These are phyloP conservation scores for Nomada ruficornis DNA, from an alignment of 2,888 invertebrate species.

Conservation along the genomic window DNA sequence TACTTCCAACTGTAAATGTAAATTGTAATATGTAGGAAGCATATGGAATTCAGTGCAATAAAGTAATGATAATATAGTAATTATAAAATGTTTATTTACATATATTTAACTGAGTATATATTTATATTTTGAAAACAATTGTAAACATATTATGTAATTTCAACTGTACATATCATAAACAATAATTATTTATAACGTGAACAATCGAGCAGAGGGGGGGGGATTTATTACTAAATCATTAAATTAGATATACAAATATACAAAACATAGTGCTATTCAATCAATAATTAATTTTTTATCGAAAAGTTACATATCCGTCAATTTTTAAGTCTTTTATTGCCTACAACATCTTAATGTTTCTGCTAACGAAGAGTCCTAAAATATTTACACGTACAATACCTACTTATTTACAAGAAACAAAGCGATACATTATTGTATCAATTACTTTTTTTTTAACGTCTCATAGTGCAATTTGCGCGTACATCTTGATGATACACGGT, in stretches of 20 bases:
- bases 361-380: conserved; percentile 60
- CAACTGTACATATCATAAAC: conserved; percentile 79
- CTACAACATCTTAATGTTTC: conserved; percentile 61
- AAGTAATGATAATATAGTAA: conserved; percentile 67
- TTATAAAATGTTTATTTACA: conserved; percentile 83
- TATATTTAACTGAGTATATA: conserved; percentile 78
- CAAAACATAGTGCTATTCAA: conserved; percentile 67
- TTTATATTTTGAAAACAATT: conserved; percentile 75
- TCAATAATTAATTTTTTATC: conserved; percentile 59
- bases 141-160: conserved; percentile 72
- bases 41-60: conserved; percentile 48
- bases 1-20: conserved; percentile 11
- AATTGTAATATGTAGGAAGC: conserved; percentile 12
- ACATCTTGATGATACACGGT: conserved; percentile 35
- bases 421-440: conserved; percentile 58
- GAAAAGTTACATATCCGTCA: conserved; percentile 61
- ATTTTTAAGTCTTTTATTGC: conserved; percentile 56
- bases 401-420: conserved; percentile 70
- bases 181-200: conserved; percentile 69
- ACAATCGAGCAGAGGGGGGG: conserved; percentile 60
- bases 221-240: conserved; percentile 65
- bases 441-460: conserved; percentile 24
- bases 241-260: conserved; percentile 75
- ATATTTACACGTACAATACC: conserved; percentile 75
- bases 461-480: conserved; percentile 16